Conservation (phyloP, 2,888 invertebrate species). For the Netelia fuscicornis region DNA sequence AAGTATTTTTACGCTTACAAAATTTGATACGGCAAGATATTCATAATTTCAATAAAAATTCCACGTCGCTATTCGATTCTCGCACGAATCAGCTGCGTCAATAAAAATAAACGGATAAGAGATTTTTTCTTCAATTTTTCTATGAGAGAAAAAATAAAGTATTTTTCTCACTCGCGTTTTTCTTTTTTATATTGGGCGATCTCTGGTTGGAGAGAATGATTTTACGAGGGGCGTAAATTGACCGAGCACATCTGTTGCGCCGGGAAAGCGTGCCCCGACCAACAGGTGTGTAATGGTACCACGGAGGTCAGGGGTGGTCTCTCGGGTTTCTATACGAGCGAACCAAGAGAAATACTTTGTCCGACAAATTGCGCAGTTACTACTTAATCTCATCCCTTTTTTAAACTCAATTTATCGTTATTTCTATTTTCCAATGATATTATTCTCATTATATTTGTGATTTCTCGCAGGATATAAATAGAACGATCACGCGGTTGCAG, state of each 20-base stretch:
- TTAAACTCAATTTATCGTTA: not conserved
- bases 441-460: conserved; percentile 3
- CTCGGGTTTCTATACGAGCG: not conserved
- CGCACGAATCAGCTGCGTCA: not conserved
- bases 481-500: not conserved
- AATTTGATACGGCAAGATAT: too few relatives aligned
- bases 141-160: not conserved
- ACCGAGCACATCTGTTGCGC: conserved; percentile 33
- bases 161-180: not conserved
- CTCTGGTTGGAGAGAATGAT: conserved; percentile 14
- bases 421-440: not conserved
- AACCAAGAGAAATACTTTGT: not conserved
- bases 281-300: conserved; percentile 41
- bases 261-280: conserved; percentile 5
- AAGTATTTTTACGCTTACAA: not conserved
- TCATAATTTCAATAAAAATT: not conserved
- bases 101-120: not conserved
- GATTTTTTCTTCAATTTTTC: not conserved
- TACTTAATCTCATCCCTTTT: not conserved
- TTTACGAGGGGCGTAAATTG: conserved; percentile 46
- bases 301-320: conserved; percentile 11
- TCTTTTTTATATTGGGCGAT: not conserved
- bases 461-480: conserved; percentile 7
- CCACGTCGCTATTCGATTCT: not conserved
- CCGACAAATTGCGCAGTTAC: not conserved